Conservation (phyloP, 2,888 invertebrate species). For the Tryphoninae sp. region DNA sequence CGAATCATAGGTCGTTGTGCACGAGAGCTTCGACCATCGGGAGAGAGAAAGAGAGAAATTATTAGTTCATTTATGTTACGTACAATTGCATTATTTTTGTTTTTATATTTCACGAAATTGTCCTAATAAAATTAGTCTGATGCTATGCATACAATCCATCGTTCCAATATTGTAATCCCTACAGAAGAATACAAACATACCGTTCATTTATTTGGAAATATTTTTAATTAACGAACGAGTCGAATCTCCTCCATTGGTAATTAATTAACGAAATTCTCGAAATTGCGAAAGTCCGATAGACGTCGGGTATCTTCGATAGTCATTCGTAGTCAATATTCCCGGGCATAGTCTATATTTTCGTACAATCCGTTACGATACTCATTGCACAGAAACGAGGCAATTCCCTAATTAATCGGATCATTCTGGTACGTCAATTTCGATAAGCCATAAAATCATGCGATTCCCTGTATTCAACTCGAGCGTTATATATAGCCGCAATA, state of each 20-base stretch:
- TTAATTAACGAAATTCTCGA: background rate
- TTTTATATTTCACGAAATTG: too few species aligned
- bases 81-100: too few species aligned
- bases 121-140: too few species aligned
- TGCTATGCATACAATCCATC: too few species aligned
- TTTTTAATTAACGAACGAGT: too few species aligned
- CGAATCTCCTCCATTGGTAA: background rate
- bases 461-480: constrained; percentile 9
- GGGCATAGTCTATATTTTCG: background rate
- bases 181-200: too few species aligned
- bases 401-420: constrained; percentile 38
- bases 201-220: too few species aligned
- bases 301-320: background rate
- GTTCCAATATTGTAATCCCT: too few species aligned
- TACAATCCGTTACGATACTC: background rate
- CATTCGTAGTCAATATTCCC: background rate
- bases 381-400: background rate
- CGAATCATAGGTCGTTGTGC: too few species aligned
- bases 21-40: too few species aligned
- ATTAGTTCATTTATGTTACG: too few species aligned
- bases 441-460: constrained; percentile 32
- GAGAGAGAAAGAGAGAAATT: too few species aligned
- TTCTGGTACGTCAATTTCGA: constrained; percentile 19
- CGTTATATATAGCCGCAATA: background rate
- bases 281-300: background rate